A percentile compares a stretch with the other conserved stretches of the same genome.
Evolutionary conservation across 2,113 vertebrate genomes (phyloP).

Genomic region (Anoplopoma fimbria): DNA sequence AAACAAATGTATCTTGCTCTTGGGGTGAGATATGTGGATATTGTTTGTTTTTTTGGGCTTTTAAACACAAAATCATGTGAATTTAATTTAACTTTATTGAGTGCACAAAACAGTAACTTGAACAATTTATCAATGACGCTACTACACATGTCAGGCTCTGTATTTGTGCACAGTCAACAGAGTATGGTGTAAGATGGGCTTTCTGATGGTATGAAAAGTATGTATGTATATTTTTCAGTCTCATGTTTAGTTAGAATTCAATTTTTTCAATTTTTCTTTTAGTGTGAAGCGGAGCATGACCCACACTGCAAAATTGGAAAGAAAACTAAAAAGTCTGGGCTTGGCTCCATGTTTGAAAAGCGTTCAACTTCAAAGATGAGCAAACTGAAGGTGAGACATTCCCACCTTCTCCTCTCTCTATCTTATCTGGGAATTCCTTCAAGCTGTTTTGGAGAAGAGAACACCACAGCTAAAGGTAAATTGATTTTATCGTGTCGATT

Average conservation of each 20-base stretch:
- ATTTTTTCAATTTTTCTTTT: slow-evolving; percentile 18
- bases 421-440: background rate
- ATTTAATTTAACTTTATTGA: background rate
- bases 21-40: background rate
- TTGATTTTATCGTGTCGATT: background rate
- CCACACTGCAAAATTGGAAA: slow-evolving; percentile 74
- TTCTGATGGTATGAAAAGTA: background rate
- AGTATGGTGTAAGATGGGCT: background rate
- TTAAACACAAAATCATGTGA: background rate
- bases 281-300: slow-evolving; percentile 79
- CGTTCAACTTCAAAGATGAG: slow-evolving; percentile 85
- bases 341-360: slow-evolving; percentile 84
- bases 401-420: background rate
- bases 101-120: background rate
- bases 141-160: background rate
- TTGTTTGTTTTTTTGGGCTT: background rate
- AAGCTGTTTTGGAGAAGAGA: slow-evolving; percentile 13
- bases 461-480: background rate
- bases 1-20: background rate
- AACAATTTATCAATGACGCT: background rate
- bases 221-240: background rate
- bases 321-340: slow-evolving; percentile 80
- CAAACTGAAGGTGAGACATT: slow-evolving; percentile 85
- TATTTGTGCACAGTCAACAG: background rate
- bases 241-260: background rate